phyloP scores from a whole-genome alignment of 2,113 vertebrate species.

The Dolichallabes microphthalmus region DNA sequence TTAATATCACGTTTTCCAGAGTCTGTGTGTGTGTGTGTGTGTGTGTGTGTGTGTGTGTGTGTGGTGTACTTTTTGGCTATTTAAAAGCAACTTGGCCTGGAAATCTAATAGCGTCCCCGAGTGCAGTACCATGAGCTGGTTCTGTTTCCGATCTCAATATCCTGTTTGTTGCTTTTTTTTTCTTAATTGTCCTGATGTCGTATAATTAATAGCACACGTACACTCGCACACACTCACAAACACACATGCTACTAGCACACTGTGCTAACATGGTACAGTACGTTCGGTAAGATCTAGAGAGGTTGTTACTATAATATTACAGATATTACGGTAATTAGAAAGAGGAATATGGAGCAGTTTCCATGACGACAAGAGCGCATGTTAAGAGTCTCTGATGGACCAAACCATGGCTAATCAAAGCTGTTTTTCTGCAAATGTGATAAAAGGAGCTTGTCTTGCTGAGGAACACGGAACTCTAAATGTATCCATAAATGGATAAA shows the following conservation, averaged over 20 bases:
- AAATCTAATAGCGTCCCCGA: neutral
- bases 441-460: neutral
- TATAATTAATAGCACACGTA: conserved; percentile 20
- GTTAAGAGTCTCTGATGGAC: neutral
- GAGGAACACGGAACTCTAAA: neutral
- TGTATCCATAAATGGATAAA: neutral
- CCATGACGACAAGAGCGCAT: neutral
- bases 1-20: conserved; percentile 34
- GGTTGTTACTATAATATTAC: neutral
- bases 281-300: neutral
- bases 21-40: conserved; percentile 8
- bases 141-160: conserved; percentile 25
- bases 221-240: neutral
- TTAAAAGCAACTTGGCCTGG: neutral
- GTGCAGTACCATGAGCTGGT: neutral
- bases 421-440: neutral
- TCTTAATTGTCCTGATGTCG: neutral
- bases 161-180: neutral
- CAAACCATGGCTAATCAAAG: neutral
- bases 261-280: neutral
- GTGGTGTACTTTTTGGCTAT: neutral
- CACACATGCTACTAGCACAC: neutral
- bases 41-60: neutral
- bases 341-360: neutral
- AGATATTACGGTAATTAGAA: neutral